phyloP scores from a whole-genome alignment of 2,888 invertebrate genomes.

The Metacarcinus magister region DNA sequence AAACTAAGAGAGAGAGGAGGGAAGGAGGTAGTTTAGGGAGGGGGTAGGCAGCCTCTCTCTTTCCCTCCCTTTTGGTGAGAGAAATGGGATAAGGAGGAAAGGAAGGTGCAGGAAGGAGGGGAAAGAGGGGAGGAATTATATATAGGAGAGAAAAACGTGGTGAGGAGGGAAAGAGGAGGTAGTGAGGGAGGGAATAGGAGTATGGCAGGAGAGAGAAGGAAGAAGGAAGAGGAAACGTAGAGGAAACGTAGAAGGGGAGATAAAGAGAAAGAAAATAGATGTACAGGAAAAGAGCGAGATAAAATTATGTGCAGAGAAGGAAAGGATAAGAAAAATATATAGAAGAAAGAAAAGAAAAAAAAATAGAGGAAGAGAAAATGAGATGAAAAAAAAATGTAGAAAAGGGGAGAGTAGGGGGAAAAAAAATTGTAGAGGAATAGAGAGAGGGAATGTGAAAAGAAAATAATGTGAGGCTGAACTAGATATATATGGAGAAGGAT shows the following conservation, averaged over 20 bases:
- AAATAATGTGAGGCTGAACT: too few species aligned
- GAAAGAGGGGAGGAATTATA: neutral
- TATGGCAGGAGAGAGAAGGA: neutral
- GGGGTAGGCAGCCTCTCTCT: too few species aligned
- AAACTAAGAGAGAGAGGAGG: neutral
- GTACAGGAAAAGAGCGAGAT: too few species aligned
- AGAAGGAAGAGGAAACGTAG: too few species aligned
- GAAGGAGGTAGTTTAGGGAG: neutral
- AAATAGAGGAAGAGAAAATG: neutral
- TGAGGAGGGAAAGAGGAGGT: neutral
- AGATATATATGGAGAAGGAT: too few species aligned
- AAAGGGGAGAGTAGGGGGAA: neutral
- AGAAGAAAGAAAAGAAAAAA: neutral
- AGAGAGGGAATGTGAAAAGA: too few species aligned
- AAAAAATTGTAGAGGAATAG: too few species aligned
- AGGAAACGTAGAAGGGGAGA: too few species aligned
- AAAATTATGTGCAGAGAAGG: too few species aligned
- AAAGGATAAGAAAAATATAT: too few species aligned
- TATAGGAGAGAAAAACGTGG: neutral
- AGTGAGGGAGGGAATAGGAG: neutral
- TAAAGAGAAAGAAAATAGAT: too few species aligned
- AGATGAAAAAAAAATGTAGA: neutral
- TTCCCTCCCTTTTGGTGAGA: neutral
- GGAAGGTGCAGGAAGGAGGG: too few species aligned
- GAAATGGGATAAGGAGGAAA: neutral